Base-by-base conservation (phyloP, 2,888 invertebrate genomes). In the Crossocerus cetratus region DNA sequence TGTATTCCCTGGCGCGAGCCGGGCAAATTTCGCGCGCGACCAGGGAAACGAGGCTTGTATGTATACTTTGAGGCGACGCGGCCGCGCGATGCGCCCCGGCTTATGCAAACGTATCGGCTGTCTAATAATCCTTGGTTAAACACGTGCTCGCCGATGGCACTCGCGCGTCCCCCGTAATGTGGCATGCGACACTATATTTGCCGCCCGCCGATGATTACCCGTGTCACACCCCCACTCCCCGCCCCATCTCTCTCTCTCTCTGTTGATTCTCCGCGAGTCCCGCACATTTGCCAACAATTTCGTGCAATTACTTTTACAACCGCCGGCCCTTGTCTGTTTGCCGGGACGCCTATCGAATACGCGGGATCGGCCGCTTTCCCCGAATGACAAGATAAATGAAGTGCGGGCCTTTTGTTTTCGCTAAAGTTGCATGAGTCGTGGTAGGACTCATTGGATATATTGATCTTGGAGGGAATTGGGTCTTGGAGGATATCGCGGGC, bases 141-240 rank as follows among this genome's bases (percentile, higher is more conserved):
- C 79, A 78, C 59, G 54, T 72, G 74, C 72, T 18, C 69, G 74
- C 63, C 63, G 54, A 59, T 72, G 8, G 32, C n/a, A 11, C 1
- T 32, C 32, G 32, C 59, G 71, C 68, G 44, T 16, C 72, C 69
- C 59, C 56, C 61, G 44, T 69, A 74, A 82, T 63, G 65, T 56
- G 78, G 78, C 86, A 84, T 83, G 84, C 83, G 69, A 85, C 78
- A 81, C 75, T 87, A 32, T 32, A 82, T 87, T 87, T 87, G 83
- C 77, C 65, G 11, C 32, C 32, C 69, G 72, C 70, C 59, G 76
- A 76, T 80, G 72, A 80, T 83, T 83, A 83, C 69, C 62, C 64
- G 65, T 43, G 54, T 32, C 68, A 58, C 58, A 56, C 55, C 63
- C 63, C 14, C 13, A 8, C 5, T 43, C 43, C 43, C 43, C 43